Percentiles rank a stretch among this genome's conserved stretches.
These are phyloP conservation scores for Actinia tenebrosa DNA, from an alignment of 64 coral and sea anemone genomes.

Conservation along the genomic window DNA sequence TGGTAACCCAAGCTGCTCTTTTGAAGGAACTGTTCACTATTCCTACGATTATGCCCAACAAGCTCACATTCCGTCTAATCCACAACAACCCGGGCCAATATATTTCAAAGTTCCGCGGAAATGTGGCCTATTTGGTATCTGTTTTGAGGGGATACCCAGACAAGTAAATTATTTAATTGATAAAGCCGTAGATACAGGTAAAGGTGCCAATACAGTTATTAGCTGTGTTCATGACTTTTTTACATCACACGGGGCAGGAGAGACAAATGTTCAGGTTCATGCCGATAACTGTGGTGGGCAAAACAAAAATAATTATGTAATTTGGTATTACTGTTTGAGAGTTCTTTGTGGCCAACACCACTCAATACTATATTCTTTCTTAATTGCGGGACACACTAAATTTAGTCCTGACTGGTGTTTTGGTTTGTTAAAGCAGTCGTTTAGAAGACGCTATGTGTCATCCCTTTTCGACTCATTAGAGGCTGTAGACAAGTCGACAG, in stretches of 20 bases:
- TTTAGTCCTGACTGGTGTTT: conserved; percentile 39
- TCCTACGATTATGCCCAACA: conserved; percentile 32
- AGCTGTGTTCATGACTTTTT: conserved; percentile 36
- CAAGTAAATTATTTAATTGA: conserved; percentile 51
- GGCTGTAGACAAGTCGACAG: conserved; percentile 33
- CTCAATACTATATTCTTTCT: conserved; percentile 27
- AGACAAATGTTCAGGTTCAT: conserved; percentile 31
- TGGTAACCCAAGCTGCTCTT: conserved; percentile 1
- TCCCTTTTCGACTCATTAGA: conserved; percentile 22
- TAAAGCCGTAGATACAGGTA: not conserved
- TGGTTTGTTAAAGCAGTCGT: conserved; percentile 16
- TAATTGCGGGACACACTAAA: conserved; percentile 50
- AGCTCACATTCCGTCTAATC: conserved; percentile 33
- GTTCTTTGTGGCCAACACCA: conserved; percentile 23
- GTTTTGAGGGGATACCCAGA: conserved; percentile 13
- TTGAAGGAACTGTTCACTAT: conserved; percentile 25
- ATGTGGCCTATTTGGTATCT: conserved; percentile 35
- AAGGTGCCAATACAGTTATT: conserved; percentile 22
- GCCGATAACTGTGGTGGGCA: conserved; percentile 35
- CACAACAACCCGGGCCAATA: conserved; percentile 37
- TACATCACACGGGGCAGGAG: conserved; percentile 13
- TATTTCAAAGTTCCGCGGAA: conserved; percentile 48
- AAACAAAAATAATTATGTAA: conserved; percentile 45
- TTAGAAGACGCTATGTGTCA: conserved; percentile 21
- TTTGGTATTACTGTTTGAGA: conserved; percentile 42